Base-by-base conservation (phyloP, 2,888 invertebrate genomes). In the Acleris cristana region DNA sequence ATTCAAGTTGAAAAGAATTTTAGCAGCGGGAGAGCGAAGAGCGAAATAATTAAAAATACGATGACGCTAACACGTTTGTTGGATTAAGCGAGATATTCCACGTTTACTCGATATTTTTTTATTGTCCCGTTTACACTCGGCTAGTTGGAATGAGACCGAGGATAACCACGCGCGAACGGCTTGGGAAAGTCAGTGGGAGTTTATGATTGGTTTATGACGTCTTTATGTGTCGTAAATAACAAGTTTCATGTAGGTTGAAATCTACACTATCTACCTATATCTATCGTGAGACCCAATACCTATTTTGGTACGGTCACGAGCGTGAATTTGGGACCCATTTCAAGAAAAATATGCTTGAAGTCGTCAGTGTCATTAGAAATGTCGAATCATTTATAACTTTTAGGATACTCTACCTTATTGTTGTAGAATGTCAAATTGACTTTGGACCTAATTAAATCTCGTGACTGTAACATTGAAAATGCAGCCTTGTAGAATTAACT, bases 61-160 rank as follows among this genome's bases (percentile, higher is more conserved):
- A 69, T 71, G 71, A 70, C 71, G 65, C 58, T 49, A n/a, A 69
- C 73, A 63, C 64, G 71, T 70, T 74, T 73, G 56, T 65, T 65
- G 66, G 73, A 74, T 77, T 71, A 71, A 72, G 71, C 69, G 64
- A 61, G 60, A 21, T 21, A 19, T 34, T 54, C 14, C 40, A 16
- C 7, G 12, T 14, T 34, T 44, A 18, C 12, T 34, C 7, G 19
- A 34, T 18, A 34, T 34, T 18, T n/a, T 34, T 51, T 4, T 51
- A 51, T 51, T 21, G 7, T 48, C 18, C 18, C 6, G 21, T 19
- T 51, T 14, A 21, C 19, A 21, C 21, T 18, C 8, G 19, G 18
- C 19, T 21, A 51, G 51, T 21, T 51, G 51, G 51, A 10, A 10
- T 18, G 51, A 21, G 21, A 3, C 3, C 14, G 19, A 12, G 2